Evolutionary conservation across 2,797 vertebrate species (phyloP).

Genomic region (Gobio occitaniae): DNA sequence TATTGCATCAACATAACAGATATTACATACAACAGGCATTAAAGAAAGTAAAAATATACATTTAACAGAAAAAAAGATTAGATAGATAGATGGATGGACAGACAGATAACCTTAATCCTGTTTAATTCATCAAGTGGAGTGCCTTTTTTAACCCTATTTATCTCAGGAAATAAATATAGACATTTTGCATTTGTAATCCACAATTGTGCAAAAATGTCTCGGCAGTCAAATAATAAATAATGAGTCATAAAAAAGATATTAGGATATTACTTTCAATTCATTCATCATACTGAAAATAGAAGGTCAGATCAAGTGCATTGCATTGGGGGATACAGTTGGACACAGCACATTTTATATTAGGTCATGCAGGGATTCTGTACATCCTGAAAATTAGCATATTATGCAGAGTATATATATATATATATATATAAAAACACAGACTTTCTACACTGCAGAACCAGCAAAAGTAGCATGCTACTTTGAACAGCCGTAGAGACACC

Average conservation of each 20-base stretch:
- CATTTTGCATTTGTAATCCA: neutral
- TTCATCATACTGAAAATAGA: neutral
- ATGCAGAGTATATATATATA: neutral
- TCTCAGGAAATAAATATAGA: neutral
- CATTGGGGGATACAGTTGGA: slow-evolving; percentile 14
- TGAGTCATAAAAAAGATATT: neutral
- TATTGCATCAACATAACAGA: neutral
- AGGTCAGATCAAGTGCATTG: neutral
- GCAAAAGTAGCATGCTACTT: neutral
- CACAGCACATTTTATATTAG: slow-evolving; percentile 10
- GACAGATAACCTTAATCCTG: too few relatives aligned
- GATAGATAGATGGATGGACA: too few relatives aligned
- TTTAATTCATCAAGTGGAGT: too few relatives aligned
- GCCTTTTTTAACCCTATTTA: neutral
- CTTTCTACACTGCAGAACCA: slow-evolving; percentile 1
- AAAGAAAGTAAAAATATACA: too few relatives aligned
- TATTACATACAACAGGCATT: too few relatives aligned
- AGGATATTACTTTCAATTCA: neutral
- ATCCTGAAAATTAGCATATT: neutral
- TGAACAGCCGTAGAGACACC: neutral
- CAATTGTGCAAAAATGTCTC: neutral
- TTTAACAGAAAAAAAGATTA: neutral
- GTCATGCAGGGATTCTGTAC: neutral
- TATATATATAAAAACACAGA: too few relatives aligned
- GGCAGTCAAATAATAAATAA: neutral